A percentile compares a stretch with the other conserved stretches of the same genome.
phyloP scores from a whole-genome alignment of 2,113 vertebrate species.

The Cathartes aura region DNA sequence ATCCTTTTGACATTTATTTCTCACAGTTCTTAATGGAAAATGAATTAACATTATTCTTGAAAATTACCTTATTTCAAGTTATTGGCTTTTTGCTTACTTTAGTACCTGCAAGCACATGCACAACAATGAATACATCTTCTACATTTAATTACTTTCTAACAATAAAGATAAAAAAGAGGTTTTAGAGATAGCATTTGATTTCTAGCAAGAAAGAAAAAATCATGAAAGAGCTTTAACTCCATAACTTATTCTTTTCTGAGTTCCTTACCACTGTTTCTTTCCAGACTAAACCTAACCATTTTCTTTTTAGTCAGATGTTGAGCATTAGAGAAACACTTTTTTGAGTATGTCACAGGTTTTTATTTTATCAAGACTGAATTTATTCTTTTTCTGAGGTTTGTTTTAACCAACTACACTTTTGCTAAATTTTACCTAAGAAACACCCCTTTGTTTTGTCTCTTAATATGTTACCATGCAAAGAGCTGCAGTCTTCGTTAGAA shows the following conservation, averaged over 20 bases:
- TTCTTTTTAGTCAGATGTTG: background rate
- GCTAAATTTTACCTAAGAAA: background rate
- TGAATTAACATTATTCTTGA: background rate
- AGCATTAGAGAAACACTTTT: background rate
- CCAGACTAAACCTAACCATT: background rate
- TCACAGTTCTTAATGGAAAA: background rate
- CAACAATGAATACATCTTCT: background rate
- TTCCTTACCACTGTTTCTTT: background rate
- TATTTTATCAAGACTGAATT: background rate
- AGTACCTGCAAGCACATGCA: background rate
- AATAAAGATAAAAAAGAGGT: background rate
- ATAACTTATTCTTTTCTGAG: background rate
- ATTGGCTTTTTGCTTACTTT: background rate
- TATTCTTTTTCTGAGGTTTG: background rate
- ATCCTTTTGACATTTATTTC: background rate
- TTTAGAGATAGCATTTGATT: background rate
- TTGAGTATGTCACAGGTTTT: background rate
- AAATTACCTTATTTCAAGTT: background rate
- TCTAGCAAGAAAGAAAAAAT: background rate
- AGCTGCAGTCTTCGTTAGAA: background rate
- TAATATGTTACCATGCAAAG: background rate
- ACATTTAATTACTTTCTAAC: background rate
- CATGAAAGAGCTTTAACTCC: background rate
- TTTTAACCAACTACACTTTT: background rate
- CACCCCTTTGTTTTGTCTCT: background rate